Conservation (phyloP, 2,888 invertebrate species). For the Coenonympha glycerion region DNA sequence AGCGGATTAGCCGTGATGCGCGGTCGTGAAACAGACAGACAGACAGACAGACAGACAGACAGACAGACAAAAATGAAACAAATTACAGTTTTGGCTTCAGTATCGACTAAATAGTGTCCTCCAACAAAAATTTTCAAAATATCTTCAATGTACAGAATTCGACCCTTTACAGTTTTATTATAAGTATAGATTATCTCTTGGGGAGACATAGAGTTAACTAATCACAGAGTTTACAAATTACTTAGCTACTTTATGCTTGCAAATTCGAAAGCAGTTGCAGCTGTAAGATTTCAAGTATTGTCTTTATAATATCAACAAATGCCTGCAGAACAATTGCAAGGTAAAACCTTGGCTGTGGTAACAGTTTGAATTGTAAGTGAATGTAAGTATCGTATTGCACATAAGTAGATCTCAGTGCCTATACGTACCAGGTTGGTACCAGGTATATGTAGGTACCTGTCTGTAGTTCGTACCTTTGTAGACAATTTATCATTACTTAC, state of each 20-base stretch:
- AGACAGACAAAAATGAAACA: too few relatives aligned
- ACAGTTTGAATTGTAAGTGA: conserved; percentile 23
- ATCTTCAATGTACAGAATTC: too few relatives aligned
- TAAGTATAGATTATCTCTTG: too few relatives aligned
- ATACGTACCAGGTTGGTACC: conserved; percentile 3
- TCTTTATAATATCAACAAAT: conserved; percentile 13
- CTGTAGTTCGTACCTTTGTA: conserved; percentile 24
- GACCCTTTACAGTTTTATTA: too few relatives aligned
- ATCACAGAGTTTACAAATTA: neutral
- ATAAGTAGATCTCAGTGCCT: conserved; percentile 7
- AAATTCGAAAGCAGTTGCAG: neutral
- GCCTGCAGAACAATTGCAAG: conserved; percentile 15
- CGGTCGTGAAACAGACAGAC: too few relatives aligned
- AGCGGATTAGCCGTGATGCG: too few relatives aligned
- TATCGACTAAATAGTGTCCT: too few relatives aligned
- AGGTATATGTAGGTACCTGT: conserved; percentile 7
- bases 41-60: too few relatives aligned
- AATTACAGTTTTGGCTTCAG: too few relatives aligned
- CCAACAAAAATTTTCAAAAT: too few relatives aligned
- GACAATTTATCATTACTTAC: conserved; percentile 47
- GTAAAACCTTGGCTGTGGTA: conserved; percentile 17
- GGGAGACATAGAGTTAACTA: neutral
- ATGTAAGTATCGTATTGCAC: conserved; percentile 24
- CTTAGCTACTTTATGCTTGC: neutral
- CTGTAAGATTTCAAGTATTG: conserved; percentile 3